Percentiles rank a stretch among this genome's conserved stretches.
phyloP scores from a whole-genome alignment of 2,888 invertebrate species.

The Galeopsomyia nigrocyanea region DNA sequence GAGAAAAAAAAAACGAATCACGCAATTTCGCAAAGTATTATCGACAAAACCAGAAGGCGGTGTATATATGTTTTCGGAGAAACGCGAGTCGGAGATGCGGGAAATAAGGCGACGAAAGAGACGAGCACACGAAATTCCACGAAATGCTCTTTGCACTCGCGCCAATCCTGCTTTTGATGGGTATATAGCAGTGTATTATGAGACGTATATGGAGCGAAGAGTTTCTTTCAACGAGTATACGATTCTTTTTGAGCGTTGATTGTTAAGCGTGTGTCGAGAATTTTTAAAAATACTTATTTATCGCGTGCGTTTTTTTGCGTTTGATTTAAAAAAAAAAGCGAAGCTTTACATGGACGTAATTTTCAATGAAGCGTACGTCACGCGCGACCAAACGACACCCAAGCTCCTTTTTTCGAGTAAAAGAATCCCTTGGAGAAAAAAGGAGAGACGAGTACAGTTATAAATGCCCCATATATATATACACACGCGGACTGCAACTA shows the following conservation, averaged over 20 bases:
- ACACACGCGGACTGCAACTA: no score
- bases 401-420: not conserved
- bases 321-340: no score
- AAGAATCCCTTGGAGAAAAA: no score
- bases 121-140: constrained; percentile 1
- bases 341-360: no score
- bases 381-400: no score
- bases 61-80: not conserved
- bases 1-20: constrained; percentile 1
- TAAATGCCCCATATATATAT: no score
- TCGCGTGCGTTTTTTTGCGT: no score
- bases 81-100: not conserved
- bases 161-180: not conserved
- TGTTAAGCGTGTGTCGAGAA: not conserved
- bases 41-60: not conserved
- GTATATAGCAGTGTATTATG: no score
- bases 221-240: not conserved
- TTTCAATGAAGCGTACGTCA: no score
- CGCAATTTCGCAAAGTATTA: not conserved
- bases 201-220: not conserved
- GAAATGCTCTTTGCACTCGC: not conserved
- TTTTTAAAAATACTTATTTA: no score
- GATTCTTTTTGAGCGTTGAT: not conserved
- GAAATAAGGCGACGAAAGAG: not conserved
- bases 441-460: no score